phyloP scores from a whole-genome alignment of 2,888 invertebrate species.

The Perizoma affinitatum region DNA sequence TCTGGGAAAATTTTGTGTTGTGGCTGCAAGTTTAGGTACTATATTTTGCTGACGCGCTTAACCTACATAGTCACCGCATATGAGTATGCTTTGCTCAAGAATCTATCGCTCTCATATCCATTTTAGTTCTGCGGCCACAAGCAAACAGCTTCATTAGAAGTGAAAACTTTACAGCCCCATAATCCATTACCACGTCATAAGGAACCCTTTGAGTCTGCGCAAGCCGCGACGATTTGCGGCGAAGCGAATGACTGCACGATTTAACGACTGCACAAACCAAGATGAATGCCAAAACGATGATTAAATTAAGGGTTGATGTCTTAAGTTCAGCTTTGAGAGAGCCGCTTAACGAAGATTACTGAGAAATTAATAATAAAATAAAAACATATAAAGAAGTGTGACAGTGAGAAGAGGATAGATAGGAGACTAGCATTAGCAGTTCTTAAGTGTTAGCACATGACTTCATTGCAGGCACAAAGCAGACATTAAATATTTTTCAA shows the following conservation, averaged over 20 bases:
- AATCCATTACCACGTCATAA: not conserved
- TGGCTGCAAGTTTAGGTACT: no score
- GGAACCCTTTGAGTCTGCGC: conserved; percentile 9
- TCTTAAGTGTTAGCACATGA: not conserved
- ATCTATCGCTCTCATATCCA: not conserved
- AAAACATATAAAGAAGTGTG: no score
- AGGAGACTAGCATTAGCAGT: no score
- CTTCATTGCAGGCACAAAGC: conserved; percentile 3
- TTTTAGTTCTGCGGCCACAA: conserved; percentile 15
- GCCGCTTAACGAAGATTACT: conserved; percentile 4
- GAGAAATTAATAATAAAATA: no score
- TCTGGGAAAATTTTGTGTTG: no score
- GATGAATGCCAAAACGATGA: conserved; percentile 11
- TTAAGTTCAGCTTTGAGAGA: conserved; percentile 15
- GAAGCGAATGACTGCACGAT: conserved; percentile 2
- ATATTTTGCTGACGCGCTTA: no score
- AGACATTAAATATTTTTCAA: conserved; percentile 17
- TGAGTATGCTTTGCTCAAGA: not conserved
- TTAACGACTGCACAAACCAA: conserved; percentile 20
- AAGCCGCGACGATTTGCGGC: conserved; percentile 20
- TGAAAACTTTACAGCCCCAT: conserved; percentile 11
- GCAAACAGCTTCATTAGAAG: conserved; percentile 24
- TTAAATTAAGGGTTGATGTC: conserved; percentile 19
- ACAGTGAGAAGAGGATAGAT: no score
- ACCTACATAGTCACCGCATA: not conserved